phyloP scores from a whole-genome alignment of 2,113 vertebrate genomes.

The Pithys albifrons region DNA sequence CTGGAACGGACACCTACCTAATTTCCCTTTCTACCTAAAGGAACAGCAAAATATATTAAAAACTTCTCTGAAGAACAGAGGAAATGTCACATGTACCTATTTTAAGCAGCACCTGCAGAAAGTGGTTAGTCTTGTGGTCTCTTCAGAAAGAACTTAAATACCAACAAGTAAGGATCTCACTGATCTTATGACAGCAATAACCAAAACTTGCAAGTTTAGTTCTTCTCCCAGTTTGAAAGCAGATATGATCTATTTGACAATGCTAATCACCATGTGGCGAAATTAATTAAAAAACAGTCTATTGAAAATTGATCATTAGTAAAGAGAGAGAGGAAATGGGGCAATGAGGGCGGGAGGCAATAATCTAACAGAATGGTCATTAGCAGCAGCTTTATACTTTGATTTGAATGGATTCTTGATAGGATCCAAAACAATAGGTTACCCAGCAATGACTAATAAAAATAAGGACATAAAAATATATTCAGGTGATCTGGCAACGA shows the following conservation, averaged over 20 bases:
- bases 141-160: background rate
- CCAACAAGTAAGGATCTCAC: background rate
- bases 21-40: background rate
- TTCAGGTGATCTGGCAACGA: background rate
- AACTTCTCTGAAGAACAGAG: background rate
- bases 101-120: background rate
- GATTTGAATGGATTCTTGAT: background rate
- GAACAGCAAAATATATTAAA: background rate
- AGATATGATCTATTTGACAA: background rate
- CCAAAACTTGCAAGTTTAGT: background rate
- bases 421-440: background rate
- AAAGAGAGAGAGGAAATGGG: background rate
- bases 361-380: conserved; percentile 17
- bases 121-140: background rate
- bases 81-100: background rate
- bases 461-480: background rate
- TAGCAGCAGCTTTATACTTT: background rate
- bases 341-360: background rate
- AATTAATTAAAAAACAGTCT: conserved; percentile 20
- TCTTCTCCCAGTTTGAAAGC: background rate
- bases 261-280: background rate
- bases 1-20: background rate
- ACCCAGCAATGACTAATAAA: background rate
- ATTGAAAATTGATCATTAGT: background rate
- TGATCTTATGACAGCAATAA: background rate